A percentile compares a stretch with the other conserved stretches of the same genome.
phyloP scores from a whole-genome alignment of 2,888 invertebrate species.

The Buathra laborator region DNA sequence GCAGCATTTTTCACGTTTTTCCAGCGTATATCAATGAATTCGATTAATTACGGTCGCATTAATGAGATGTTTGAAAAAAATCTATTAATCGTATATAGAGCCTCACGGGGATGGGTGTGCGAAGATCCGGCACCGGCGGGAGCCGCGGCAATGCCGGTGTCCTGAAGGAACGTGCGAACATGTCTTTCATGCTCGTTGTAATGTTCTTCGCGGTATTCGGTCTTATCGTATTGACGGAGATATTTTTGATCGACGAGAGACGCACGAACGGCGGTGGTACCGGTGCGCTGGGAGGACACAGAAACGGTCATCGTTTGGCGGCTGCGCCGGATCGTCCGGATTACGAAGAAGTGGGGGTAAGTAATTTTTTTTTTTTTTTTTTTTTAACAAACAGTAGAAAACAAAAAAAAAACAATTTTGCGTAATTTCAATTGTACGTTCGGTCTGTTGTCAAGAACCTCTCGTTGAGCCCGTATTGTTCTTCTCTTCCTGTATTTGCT shows the following conservation, averaged over 20 bases:
- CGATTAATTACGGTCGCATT: background rate
- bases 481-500: conserved; percentile 15
- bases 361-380: conserved; percentile 57
- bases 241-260: conserved; percentile 89
- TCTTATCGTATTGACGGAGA: conserved; percentile 94
- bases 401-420: background rate
- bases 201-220: conserved; percentile 96
- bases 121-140: conserved; percentile 84
- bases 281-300: conserved; percentile 86
- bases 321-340: conserved; percentile 87
- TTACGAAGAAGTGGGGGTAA: conserved; percentile 89
- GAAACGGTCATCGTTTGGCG: conserved; percentile 85
- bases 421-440: background rate
- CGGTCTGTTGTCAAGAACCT: background rate
- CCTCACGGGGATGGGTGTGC: conserved; percentile 83
- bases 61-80: background rate
- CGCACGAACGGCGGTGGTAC: conserved; percentile 87
- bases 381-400: background rate
- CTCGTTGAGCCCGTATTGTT: background rate
- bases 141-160: conserved; percentile 86
- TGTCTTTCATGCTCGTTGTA: conserved; percentile 96
- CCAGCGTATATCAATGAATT: background rate
- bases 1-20: background rate
- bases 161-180: conserved; percentile 92
- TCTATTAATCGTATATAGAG: conserved; percentile 68